These are phyloP conservation scores for Epizoanthus rinbou DNA, from an alignment of 92 coral and sea anemone species.

Conservation along the genomic window DNA sequence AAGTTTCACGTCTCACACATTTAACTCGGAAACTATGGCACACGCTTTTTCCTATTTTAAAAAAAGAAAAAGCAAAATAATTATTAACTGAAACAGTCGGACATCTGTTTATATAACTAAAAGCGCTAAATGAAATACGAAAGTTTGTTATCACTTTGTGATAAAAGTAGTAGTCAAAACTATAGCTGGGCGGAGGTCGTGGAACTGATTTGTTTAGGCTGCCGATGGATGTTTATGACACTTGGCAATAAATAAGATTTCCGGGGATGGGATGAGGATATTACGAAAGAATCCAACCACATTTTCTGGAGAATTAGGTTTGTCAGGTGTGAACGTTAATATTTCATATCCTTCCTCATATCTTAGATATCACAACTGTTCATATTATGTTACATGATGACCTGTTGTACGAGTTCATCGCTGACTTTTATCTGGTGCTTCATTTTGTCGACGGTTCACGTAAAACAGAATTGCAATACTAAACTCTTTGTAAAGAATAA, in stretches of 20 bases:
- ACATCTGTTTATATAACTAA: background rate
- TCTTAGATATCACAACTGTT: background rate
- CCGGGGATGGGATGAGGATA: background rate
- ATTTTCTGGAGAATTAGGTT: background rate
- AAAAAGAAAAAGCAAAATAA: background rate
- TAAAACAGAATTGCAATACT: background rate
- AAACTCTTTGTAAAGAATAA: too few species aligned
- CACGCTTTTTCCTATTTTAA: too few species aligned
- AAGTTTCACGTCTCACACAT: too few species aligned
- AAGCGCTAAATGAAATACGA: conserved; percentile 11
- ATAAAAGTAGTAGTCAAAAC: background rate
- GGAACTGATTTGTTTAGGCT: background rate
- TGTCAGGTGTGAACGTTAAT: conserved; percentile 14
- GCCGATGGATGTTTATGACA: background rate
- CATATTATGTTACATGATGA: background rate
- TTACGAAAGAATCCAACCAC: background rate
- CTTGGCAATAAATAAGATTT: background rate
- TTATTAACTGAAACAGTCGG: background rate
- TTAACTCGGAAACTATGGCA: too few species aligned
- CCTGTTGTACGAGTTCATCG: background rate
- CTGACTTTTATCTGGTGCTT: background rate
- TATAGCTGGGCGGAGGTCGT: background rate
- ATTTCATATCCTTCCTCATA: conserved; percentile 15
- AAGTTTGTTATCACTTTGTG: background rate
- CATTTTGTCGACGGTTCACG: background rate